Conservation (phyloP, 2,113 vertebrate species). For the Rhagologus leucostigma region DNA sequence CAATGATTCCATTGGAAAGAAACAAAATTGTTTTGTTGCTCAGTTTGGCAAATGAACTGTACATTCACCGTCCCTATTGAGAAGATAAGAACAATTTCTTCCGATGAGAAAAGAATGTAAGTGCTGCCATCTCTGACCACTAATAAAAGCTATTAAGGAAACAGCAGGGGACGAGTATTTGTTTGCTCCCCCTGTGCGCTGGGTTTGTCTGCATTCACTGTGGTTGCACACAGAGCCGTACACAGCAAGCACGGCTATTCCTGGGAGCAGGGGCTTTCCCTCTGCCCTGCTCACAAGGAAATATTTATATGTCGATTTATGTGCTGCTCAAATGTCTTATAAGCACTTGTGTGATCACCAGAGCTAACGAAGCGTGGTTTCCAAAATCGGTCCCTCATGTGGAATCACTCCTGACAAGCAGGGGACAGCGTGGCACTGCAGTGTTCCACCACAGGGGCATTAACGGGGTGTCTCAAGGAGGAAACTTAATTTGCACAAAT, state of each 20-base stretch:
- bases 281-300: background rate
- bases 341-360: background rate
- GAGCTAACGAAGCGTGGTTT: background rate
- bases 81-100: conserved; percentile 20
- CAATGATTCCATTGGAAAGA: background rate
- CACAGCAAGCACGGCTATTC: background rate
- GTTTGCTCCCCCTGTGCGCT: background rate
- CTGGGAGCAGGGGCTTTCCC: background rate
- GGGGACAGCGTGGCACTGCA: background rate
- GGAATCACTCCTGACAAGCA: too few species aligned
- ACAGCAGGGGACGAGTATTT: background rate
- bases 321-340: background rate
- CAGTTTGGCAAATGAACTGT: background rate
- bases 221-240: background rate
- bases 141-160: conserved; percentile 13
- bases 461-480: rapidly evolving
- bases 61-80: background rate
- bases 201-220: background rate
- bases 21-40: background rate
- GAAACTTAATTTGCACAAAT: background rate
- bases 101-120: conserved; percentile 10
- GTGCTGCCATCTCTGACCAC: conserved; percentile 24
- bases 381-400: rapidly evolving
- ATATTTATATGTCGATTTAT: background rate
- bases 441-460: background rate